Evolutionary conservation across 2,888 invertebrate species (phyloP).

Genomic region (Caenorhabditis uteleia): DNA sequence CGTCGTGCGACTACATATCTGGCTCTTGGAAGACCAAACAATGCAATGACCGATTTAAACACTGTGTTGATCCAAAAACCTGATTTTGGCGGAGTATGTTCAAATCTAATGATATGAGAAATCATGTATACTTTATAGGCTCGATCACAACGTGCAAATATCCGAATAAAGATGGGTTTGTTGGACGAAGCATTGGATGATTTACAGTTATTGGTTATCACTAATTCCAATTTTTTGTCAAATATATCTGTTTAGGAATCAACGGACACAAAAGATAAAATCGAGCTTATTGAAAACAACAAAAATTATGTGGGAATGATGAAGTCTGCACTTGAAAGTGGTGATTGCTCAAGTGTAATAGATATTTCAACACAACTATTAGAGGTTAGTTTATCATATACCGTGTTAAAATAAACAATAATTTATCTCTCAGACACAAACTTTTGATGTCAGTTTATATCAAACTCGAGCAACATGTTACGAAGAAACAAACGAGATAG

Average conservation of each 20-base stretch:
- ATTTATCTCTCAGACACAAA: constrained; percentile 1
- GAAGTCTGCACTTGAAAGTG: background rate
- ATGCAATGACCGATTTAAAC: constrained; percentile 18
- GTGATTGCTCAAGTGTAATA: constrained; percentile 3
- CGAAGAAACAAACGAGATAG: background rate
- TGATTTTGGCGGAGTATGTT: constrained; percentile 23
- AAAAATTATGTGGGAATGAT: background rate
- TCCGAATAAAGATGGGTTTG: constrained; percentile 18
- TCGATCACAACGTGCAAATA: constrained; percentile 17
- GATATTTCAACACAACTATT: constrained; percentile 8
- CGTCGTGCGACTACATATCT: constrained; percentile 30
- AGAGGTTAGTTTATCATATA: constrained; percentile 4
- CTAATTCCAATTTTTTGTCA: too few species aligned
- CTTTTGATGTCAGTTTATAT: constrained; percentile 11
- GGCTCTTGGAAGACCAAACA: constrained; percentile 8
- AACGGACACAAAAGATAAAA: constrained; percentile 4
- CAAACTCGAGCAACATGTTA: constrained; percentile 10
- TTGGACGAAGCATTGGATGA: constrained; percentile 7
- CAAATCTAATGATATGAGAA: background rate
- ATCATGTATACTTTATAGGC: constrained; percentile 3
- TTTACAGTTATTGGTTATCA: constrained; percentile 8
- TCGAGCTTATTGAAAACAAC: background rate
- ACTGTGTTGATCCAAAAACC: constrained; percentile 22
- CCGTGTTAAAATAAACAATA: background rate
- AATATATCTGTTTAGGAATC: too few species aligned